A percentile compares a stretch with the other conserved stretches of the same genome.
Evolutionary conservation across 2,113 vertebrate genomes (phyloP).

Genomic region (Corythornis cristatus): DNA sequence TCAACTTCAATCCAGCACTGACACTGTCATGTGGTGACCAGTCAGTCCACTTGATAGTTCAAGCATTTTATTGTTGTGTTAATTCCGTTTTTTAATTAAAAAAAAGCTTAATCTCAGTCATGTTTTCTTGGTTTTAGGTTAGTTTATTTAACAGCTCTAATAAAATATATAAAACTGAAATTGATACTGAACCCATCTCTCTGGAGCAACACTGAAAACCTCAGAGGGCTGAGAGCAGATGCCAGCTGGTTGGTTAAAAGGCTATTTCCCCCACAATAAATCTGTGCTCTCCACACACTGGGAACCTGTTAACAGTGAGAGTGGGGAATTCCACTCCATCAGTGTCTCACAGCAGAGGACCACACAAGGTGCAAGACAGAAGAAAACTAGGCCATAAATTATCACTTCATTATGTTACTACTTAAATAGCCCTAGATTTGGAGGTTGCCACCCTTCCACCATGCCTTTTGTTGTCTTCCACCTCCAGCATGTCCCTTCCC

Average conservation of each 20-base stretch:
- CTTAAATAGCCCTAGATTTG: neutral
- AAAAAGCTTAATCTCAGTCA: neutral
- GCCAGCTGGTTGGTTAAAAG: neutral
- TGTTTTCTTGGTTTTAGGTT: conserved; percentile 18
- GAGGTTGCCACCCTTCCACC: neutral
- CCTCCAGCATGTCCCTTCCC: neutral
- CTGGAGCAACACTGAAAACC: neutral
- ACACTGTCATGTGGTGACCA: neutral
- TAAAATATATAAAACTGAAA: conserved; percentile 39
- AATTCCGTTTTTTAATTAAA: conserved; percentile 21
- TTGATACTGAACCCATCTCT: conserved; percentile 9
- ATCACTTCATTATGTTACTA: neutral
- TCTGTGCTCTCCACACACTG: neutral
- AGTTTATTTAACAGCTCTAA: conserved; percentile 40
- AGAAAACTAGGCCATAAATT: neutral
- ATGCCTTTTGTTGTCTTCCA: neutral
- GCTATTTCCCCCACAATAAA: conserved; percentile 8
- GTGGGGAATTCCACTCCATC: neutral
- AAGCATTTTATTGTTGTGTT: neutral
- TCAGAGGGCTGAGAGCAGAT: neutral
- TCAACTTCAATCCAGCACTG: neutral
- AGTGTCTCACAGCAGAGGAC: conserved; percentile 1
- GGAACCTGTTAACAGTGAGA: neutral
- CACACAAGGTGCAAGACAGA: conserved; percentile 24
- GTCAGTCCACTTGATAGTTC: neutral